Evolutionary conservation across 1,140 invertebrate species (phyloP), one percentile per base, ranked within the genome.

Genomic region (Portunus trituberculatus): DNA sequence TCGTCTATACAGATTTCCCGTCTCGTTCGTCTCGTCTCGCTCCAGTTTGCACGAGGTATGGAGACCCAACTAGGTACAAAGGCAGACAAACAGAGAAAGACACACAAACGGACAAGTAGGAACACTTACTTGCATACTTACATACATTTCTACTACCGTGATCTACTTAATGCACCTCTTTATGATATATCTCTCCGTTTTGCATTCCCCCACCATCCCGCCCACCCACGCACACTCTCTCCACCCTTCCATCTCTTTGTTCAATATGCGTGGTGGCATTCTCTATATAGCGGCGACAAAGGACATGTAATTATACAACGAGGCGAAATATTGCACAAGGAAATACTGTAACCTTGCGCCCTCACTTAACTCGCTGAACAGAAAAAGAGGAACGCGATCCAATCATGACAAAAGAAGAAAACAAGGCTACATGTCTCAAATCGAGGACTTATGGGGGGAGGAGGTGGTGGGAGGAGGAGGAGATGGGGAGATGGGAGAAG

Each of bases 311-410:
- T n/a, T 76, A n/a, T 7, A 76, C 16, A 39, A n/a, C 67, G n/a
- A 76, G 20, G 67, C 67, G 67, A 76, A 76, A 76, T 20, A 76
- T 76, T 76, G 67, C 67, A 76, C 67, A 76, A 76, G 67, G 67
- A n/a, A 76, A 76, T 76, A n/a, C 20, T 39, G 39, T 39, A 39
- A 39, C 39, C 39, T 20, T n/a, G 67, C 67, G 67, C n/a, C 67
- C 67, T n/a, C n/a, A 39, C 39, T 39, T 39, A 76, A 25, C 67
- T 25, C 20, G 16, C 67, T 25, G 1, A n/a, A 25, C 25, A 76
- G 25, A 76, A 76, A 76, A 76, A 25, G 20, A 76, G n/a, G 20
- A 76, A 76, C 67, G 6, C 67, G 67, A 76, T 59, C 52, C 39
- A 39, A 20, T 76, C 20, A n/a, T 76, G 67, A 76, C 16, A 76